Evolutionary conservation across 2,888 invertebrate species (phyloP).

Genomic region (Resseliella maxima): DNA sequence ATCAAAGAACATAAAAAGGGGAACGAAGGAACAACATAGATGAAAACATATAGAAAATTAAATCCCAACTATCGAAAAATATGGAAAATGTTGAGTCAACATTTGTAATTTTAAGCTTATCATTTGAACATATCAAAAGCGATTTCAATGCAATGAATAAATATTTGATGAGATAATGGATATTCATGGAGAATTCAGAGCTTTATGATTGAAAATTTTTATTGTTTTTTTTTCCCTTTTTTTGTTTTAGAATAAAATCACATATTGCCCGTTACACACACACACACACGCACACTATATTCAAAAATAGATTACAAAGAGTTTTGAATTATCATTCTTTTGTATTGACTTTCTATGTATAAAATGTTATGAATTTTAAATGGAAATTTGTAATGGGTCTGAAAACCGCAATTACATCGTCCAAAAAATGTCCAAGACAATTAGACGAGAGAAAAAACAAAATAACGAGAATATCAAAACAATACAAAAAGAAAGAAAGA

Average conservation of each 20-base stretch:
- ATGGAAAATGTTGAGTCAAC: neutral
- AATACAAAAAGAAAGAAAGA: too few species aligned
- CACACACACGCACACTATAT: too few species aligned
- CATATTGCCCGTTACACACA: too few species aligned
- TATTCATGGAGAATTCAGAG: neutral
- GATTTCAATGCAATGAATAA: neutral
- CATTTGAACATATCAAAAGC: neutral
- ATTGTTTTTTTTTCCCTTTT: neutral
- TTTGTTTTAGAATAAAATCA: neutral
- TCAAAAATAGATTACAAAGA: too few species aligned
- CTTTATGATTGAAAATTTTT: neutral
- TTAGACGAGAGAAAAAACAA: too few species aligned
- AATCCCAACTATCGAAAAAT: too few species aligned
- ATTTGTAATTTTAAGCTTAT: neutral
- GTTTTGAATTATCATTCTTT: too few species aligned
- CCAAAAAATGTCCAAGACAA: neutral
- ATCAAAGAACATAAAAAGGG: too few species aligned
- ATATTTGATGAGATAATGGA: slow-evolving; percentile 39
- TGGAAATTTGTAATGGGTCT: neutral
- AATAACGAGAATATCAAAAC: neutral
- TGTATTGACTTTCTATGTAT: neutral
- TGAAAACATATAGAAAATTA: too few species aligned
- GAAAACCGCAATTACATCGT: neutral
- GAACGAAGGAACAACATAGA: too few species aligned
- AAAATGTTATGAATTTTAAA: neutral